These are phyloP conservation scores for Syrmaticus mikado DNA, from an alignment of 2,113 vertebrate species.

Conservation along the genomic window DNA sequence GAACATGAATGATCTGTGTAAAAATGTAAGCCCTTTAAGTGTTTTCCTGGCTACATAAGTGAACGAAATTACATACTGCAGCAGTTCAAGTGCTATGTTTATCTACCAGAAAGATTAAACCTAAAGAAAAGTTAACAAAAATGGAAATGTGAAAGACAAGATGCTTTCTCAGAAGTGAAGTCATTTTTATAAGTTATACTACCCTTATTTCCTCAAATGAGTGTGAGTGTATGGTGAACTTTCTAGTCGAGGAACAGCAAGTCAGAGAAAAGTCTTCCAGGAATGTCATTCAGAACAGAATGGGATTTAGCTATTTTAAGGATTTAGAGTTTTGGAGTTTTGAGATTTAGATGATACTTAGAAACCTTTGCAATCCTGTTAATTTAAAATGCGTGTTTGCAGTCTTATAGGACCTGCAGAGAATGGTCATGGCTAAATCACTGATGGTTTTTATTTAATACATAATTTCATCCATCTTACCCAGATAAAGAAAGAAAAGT, in stretches of 20 bases:
- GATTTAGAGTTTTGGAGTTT: not conserved
- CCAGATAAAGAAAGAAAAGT: constrained; percentile 73
- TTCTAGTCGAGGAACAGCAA: not conserved
- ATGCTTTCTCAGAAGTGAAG: not conserved
- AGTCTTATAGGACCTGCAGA: constrained; percentile 39
- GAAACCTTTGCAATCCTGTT: constrained; percentile 20
- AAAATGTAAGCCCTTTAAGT: not conserved
- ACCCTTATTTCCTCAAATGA: not conserved
- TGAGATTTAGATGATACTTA: not conserved
- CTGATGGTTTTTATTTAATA: constrained; percentile 79
- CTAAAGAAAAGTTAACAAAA: not conserved
- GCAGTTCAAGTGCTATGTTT: constrained; percentile 1
- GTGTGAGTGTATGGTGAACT: not conserved
- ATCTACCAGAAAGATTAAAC: constrained; percentile 4
- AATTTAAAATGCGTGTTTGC: constrained; percentile 21
- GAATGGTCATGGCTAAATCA: constrained; percentile 53
- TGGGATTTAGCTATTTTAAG: not conserved
- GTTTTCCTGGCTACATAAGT: not conserved
- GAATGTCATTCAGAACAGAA: not conserved
- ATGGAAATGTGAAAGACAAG: not conserved
- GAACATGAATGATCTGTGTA: not conserved
- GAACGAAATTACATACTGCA: not conserved
- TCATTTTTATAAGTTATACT: not conserved
- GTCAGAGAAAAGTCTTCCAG: not conserved
- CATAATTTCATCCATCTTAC: constrained; percentile 81